phyloP scores from a whole-genome alignment of 2,888 invertebrate species.

The Eurois occulta region DNA sequence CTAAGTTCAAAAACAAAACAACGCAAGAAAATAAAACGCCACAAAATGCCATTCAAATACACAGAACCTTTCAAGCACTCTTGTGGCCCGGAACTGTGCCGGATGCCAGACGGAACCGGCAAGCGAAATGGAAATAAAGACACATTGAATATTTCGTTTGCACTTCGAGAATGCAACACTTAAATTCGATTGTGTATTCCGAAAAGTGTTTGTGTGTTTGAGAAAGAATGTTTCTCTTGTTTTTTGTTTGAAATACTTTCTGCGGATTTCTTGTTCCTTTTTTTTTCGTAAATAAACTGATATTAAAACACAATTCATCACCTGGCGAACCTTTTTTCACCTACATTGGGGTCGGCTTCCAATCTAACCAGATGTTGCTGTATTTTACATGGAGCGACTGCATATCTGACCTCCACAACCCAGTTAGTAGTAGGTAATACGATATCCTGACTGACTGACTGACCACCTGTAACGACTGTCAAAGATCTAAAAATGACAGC shows the following conservation, averaged over 20 bases:
- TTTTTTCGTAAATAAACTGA: not conserved
- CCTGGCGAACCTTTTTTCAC: not conserved
- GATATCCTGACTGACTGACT: no score
- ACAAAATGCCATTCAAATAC: conserved; percentile 28
- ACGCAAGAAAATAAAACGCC: conserved; percentile 26
- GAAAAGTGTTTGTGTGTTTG: conserved; percentile 21
- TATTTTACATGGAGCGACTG: not conserved
- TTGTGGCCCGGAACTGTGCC: conserved; percentile 19
- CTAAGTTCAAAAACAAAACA: not conserved
- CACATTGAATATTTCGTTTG: conserved; percentile 45
- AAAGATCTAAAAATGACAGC: no score
- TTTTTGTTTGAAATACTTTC: not conserved
- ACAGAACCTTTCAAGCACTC: conserved; percentile 23
- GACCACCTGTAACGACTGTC: no score
- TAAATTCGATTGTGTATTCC: conserved; percentile 12
- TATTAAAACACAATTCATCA: not conserved
- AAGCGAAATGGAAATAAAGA: conserved; percentile 47
- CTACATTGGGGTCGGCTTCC: not conserved
- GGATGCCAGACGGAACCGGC: conserved; percentile 35
- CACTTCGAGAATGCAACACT: conserved; percentile 27
- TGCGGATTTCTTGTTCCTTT: not conserved
- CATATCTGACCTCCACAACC: not conserved
- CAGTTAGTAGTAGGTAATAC: not conserved
- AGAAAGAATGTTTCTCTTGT: not conserved
- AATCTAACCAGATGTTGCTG: not conserved